A percentile compares a stretch with the other conserved stretches of the same genome.
Conservation (phyloP, 2,888 invertebrate species). For the Nasonovia ribisnigri region DNA sequence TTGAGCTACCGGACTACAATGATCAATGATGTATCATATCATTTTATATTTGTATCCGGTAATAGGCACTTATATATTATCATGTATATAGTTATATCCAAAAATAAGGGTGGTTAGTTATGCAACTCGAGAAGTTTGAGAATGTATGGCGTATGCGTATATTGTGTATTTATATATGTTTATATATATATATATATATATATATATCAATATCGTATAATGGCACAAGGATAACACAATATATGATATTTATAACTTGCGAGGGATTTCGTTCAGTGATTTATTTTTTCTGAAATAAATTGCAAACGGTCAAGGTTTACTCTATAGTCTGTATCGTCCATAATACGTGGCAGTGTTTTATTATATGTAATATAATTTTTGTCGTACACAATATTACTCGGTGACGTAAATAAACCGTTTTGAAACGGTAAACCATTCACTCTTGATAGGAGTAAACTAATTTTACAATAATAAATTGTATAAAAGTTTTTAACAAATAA, state of each 20-base stretch:
- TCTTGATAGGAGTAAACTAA: not conserved
- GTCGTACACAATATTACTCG: not conserved
- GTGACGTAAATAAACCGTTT: not conserved
- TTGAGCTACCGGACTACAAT: not conserved
- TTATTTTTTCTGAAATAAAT: not conserved
- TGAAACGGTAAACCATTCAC: not conserved
- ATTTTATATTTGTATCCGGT: not conserved
- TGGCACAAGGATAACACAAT: not conserved
- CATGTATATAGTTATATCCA: not conserved
- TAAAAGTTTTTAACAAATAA: not conserved
- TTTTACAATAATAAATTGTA: not conserved
- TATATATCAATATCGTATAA: not conserved
- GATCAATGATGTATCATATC: not conserved
- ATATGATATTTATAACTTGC: not conserved
- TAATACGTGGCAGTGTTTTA: not conserved
- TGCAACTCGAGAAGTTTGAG: not conserved
- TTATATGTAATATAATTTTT: not conserved
- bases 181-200: no score
- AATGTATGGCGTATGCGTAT: not conserved
- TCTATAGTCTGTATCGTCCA: not conserved
- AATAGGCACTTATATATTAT: not conserved
- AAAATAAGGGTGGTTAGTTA: not conserved
- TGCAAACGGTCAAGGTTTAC: not conserved
- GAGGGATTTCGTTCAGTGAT: not conserved
- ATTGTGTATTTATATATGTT: not conserved